Base-by-base conservation (phyloP, 2,113 vertebrate species). In the Rhabdornis inornatus region DNA sequence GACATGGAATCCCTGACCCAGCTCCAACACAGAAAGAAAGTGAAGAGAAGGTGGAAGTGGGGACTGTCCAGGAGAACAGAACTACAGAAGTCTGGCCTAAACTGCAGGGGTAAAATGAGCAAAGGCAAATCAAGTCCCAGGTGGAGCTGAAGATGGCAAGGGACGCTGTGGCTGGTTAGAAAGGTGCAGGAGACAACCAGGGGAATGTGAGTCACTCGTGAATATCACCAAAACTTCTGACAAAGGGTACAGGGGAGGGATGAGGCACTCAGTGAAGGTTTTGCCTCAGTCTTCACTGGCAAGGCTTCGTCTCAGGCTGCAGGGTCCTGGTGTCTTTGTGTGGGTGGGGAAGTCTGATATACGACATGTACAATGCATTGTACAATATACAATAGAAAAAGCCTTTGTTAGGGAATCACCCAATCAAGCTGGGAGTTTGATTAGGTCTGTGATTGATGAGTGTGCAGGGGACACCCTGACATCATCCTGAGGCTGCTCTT, bases 31-130 rank as follows among this genome's bases (percentile, higher is more conserved):
- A 37, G 47, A 64, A 57, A 15, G 30, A 55, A 92, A 33, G 37
- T 3, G 57, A 95, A 53, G 85, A 96, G 92, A 83, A 95, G 90
- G 85, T 76, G n/a, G 12, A 44, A 80, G 40, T 21, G 53, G n/a
- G 20, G 11, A 40, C 40, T 79, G 42, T 17, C 22, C 78, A 64
- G 60, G 30, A 92, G 35, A 52, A 16, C 47, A 92, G 40, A 52
- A 21, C 42, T n/a, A 15, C 0, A 53, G 31, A 83, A 76, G 14
- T 33, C 33, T 82, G 86, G 61, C 45, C 53, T 23, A 71, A 42
- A 28, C 31, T 64, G 22, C 37, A 85, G n/a, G 33, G 22, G 4
- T 21, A 33, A 50, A 68, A 42, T 6, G 2, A 59, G 44, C 28
- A 85, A 90, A 79, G 45, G 27, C 56, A 82, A 89, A 89, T 23